Evolutionary conservation across 2,888 invertebrate species (phyloP).

Genomic region (Papilio demoleus): DNA sequence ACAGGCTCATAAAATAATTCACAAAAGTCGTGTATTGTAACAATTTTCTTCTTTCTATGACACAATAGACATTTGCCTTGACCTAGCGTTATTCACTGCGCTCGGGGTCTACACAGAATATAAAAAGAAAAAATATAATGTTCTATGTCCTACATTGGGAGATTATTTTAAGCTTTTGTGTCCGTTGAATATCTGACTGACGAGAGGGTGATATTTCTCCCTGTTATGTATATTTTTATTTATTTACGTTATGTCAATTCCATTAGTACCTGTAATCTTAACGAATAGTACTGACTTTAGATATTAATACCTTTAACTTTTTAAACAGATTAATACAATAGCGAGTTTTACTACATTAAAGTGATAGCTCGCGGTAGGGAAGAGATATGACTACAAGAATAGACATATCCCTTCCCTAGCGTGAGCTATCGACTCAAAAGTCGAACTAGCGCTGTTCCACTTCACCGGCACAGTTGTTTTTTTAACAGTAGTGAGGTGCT

Average conservation of each 20-base stretch:
- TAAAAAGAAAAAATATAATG: not conserved
- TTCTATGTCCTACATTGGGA: not conserved
- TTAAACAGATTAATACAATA: too few species aligned
- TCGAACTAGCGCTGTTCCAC: too few species aligned
- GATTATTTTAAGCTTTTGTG: not conserved
- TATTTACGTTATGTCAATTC: not conserved
- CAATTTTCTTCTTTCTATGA: not conserved
- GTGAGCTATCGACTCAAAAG: too few species aligned
- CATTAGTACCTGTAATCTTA: too few species aligned
- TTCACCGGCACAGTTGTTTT: too few species aligned
- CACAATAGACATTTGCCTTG: conserved; percentile 11
- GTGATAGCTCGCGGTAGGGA: too few species aligned
- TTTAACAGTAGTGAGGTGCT: too few species aligned
- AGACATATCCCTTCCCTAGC: too few species aligned
- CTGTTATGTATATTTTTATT: too few species aligned
- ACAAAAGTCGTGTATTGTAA: not conserved
- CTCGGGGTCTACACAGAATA: not conserved
- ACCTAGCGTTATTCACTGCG: conserved; percentile 9
- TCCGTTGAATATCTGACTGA: not conserved
- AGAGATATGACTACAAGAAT: too few species aligned
- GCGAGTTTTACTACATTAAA: too few species aligned
- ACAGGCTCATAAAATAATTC: not conserved
- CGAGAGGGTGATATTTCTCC: not conserved
- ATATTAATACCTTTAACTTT: not conserved
- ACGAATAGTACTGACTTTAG: not conserved